These are phyloP conservation scores for Agrochola lychnidis DNA, from an alignment of 2,888 invertebrate genomes.

Conservation along the genomic window DNA sequence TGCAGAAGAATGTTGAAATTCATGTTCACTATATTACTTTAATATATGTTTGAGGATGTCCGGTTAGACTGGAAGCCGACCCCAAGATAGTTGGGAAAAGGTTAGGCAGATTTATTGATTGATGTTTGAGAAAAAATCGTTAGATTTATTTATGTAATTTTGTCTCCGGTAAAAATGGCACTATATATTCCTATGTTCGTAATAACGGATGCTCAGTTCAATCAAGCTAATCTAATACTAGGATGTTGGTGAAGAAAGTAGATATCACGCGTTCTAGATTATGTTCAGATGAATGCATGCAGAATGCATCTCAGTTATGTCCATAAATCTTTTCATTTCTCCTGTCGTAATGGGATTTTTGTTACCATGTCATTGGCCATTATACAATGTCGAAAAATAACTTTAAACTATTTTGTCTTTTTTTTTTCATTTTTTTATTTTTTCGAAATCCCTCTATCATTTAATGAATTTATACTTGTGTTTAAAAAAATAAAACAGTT, in stretches of 20 bases:
- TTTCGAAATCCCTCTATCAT: too few relatives aligned
- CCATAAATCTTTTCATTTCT: conserved; percentile 10
- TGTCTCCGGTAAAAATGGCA: too few relatives aligned
- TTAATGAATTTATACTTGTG: too few relatives aligned
- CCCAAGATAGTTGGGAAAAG: neutral
- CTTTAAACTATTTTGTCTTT: too few relatives aligned
- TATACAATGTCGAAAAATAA: neutral
- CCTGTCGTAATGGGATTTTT: neutral
- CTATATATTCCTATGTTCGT: neutral
- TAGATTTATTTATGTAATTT: neutral
- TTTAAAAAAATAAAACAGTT: too few relatives aligned
- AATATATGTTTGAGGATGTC: neutral
- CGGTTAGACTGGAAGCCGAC: neutral
- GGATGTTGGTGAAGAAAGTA: conserved; percentile 38
- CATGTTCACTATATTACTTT: neutral
- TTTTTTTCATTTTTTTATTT: too few relatives aligned
- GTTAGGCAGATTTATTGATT: neutral
- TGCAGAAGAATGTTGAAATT: neutral
- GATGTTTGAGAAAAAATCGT: neutral
- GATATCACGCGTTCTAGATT: conserved; percentile 28
- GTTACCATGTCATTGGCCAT: neutral
- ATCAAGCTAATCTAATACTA: conserved; percentile 12
- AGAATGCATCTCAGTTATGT: conserved; percentile 28
- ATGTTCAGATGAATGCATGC: conserved; percentile 24
- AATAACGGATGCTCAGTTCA: conserved; percentile 11